Percentiles rank a stretch among this genome's conserved stretches.
Evolutionary conservation across 2,888 invertebrate genomes (phyloP).

Genomic region (Spodoptera picta): DNA sequence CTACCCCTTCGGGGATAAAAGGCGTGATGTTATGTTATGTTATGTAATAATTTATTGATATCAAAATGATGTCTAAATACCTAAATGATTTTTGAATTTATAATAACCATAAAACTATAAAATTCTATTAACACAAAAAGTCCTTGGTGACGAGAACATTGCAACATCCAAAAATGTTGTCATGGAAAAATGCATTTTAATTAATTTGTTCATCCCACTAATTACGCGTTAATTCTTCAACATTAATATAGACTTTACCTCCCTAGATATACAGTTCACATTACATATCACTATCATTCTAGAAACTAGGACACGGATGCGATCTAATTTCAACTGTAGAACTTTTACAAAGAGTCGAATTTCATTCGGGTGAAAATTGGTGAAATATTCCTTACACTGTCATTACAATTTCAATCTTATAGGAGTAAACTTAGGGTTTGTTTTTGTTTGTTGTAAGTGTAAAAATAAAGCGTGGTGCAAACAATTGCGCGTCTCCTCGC

Average conservation of each 20-base stretch:
- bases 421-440: conserved; percentile 1
- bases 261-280: conserved; percentile 16
- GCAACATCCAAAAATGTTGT: conserved; percentile 38
- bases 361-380: conserved; percentile 17
- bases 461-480: conserved; percentile 69
- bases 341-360: conserved; percentile 23
- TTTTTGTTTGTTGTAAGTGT: conserved; percentile 27
- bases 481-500: conserved; percentile 75
- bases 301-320: conserved; percentile 1
- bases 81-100: too few relatives aligned
- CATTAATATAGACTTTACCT: conserved; percentile 28
- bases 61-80: too few relatives aligned
- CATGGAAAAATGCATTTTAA: conserved; percentile 59
- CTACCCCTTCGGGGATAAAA: too few relatives aligned
- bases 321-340: conserved; percentile 42
- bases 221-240: conserved; percentile 43
- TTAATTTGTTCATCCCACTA: conserved; percentile 57
- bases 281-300: background rate
- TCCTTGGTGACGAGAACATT: conserved; percentile 20
- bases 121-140: background rate
- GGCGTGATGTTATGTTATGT: too few relatives aligned
- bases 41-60: too few relatives aligned
- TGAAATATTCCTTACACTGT: background rate
- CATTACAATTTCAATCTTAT: conserved; percentile 27
- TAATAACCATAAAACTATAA: too few relatives aligned